Evolutionary conservation across 2,888 invertebrate species (phyloP).

Genomic region (Rhagonycha fulva): DNA sequence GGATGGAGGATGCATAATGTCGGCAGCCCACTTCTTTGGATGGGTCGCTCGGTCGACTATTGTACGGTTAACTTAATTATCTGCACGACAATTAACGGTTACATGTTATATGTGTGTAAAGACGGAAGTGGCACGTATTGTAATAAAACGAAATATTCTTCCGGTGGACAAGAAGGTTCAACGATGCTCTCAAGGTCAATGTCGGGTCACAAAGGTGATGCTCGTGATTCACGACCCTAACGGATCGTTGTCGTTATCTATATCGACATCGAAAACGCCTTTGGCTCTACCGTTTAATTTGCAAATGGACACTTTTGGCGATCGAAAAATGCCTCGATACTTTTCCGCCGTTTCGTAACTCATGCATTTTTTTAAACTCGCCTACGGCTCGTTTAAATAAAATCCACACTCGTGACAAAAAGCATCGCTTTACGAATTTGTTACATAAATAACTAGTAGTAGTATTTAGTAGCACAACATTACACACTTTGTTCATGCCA

Average conservation of each 20-base stretch:
- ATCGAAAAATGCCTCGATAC: too few species aligned
- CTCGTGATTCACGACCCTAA: constrained; percentile 30
- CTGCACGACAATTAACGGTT: neutral
- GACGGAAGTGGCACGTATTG: neutral
- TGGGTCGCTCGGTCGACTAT: neutral
- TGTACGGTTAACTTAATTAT: neutral
- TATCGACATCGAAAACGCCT: neutral
- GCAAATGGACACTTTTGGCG: neutral
- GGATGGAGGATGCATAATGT: neutral
- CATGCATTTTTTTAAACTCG: too few species aligned
- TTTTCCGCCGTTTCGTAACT: too few species aligned
- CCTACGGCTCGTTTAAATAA: too few species aligned
- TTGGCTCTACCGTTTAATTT: neutral
- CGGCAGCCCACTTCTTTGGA: neutral
- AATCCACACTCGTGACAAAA: too few species aligned
- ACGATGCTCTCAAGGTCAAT: constrained; percentile 9
- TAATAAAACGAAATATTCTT: neutral
- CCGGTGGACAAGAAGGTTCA: neutral
- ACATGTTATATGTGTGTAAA: neutral
- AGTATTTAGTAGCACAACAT: too few species aligned
- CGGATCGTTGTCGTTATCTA: constrained; percentile 16
- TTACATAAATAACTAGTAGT: too few species aligned
- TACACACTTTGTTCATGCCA: too few species aligned
- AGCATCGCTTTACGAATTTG: too few species aligned
- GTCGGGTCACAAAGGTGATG: constrained; percentile 25